Conservation (phyloP, 2,888 invertebrate species). For the Limnephilus marmoratus region DNA sequence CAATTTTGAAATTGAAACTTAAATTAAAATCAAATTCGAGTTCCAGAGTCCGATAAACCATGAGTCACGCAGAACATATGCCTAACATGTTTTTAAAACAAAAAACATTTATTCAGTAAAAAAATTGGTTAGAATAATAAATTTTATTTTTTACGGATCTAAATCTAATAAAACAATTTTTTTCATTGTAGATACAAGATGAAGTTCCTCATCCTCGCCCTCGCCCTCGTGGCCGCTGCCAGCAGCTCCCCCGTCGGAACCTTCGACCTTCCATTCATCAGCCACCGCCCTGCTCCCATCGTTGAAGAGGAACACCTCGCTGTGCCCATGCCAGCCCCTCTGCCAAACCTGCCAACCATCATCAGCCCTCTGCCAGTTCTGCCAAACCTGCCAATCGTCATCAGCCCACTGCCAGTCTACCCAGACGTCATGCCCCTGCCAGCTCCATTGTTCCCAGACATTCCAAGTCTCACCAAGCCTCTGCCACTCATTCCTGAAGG, state of each 20-base stretch:
- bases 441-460: background rate
- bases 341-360: conserved; percentile 4
- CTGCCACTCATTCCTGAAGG: conserved; percentile 13
- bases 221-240: conserved; percentile 44
- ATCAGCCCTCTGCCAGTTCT: conserved; percentile 28
- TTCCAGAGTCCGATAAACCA: no score
- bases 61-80: no score
- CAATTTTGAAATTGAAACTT: background rate
- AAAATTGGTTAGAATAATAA: background rate
- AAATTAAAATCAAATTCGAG: no score
- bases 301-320: background rate
- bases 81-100: background rate
- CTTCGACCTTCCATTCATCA: conserved; percentile 39
- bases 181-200: conserved; percentile 24
- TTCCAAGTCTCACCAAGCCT: background rate
- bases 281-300: conserved; percentile 9
- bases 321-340: conserved; percentile 39
- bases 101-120: background rate
- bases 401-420: background rate
- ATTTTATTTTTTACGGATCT: background rate
- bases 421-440: background rate
- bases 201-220: conserved; percentile 51
- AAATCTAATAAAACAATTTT: background rate
- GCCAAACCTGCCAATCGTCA: conserved; percentile 7
- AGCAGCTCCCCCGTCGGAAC: conserved; percentile 28